Evolutionary conservation across 2,888 invertebrate species (phyloP).

Genomic region (Volucella zonaria): DNA sequence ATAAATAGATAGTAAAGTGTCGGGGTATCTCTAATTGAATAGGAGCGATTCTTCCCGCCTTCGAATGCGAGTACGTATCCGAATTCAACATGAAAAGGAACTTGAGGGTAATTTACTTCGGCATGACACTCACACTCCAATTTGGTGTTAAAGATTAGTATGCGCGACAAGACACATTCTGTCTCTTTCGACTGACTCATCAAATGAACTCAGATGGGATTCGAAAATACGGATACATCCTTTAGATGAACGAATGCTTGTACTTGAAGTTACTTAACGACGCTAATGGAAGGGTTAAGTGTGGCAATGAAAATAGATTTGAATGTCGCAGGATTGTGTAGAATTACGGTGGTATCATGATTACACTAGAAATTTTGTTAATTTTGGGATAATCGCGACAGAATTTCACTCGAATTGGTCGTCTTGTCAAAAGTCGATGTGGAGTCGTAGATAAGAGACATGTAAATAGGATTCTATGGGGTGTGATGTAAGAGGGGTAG

Average conservation of each 20-base stretch:
- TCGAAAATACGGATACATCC: constrained; percentile 53
- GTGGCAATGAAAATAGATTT: constrained; percentile 59
- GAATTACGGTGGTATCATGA: constrained; percentile 54
- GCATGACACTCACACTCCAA: constrained; percentile 28
- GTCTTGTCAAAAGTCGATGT: constrained; percentile 59
- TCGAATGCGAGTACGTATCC: not conserved
- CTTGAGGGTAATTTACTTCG: constrained; percentile 60
- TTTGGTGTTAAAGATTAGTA: constrained; percentile 45
- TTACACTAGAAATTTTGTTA: constrained; percentile 65
- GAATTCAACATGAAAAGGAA: constrained; percentile 43
- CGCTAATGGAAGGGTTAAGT: constrained; percentile 63
- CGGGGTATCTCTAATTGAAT: constrained; percentile 68
- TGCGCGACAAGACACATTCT: constrained; percentile 45
- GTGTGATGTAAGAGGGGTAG: not conserved
- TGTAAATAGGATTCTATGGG: constrained; percentile 19
- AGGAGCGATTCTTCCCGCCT: constrained; percentile 31
- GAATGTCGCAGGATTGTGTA: constrained; percentile 1
- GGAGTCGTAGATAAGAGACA: constrained; percentile 8
- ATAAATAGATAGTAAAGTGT: constrained; percentile 69
- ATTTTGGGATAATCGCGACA: constrained; percentile 58
- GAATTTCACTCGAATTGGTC: constrained; percentile 56
- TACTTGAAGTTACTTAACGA: constrained; percentile 61
- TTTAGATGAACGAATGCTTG: constrained; percentile 7
- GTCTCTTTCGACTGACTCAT: constrained; percentile 31
- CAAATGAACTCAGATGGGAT: constrained; percentile 54